Conservation (phyloP, 2,797 vertebrate genomes). For the Nyctalus aviator region DNA sequence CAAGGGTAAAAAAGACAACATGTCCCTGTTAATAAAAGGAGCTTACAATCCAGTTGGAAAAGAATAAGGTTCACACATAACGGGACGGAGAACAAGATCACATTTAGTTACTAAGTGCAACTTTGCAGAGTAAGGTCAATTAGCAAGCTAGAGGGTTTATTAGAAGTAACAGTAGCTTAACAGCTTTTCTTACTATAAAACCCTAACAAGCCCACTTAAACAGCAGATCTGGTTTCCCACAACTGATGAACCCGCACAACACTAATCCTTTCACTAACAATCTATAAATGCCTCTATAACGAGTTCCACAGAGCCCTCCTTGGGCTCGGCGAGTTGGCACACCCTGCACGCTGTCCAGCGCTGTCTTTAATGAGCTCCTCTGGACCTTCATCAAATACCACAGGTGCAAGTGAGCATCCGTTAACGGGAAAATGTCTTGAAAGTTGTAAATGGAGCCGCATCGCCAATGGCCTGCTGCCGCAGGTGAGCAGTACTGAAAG, state of each 20-base stretch:
- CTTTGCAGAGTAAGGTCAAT: slow-evolving; percentile 38
- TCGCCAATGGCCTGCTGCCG: slow-evolving; percentile 60
- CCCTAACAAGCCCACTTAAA: slow-evolving; percentile 59
- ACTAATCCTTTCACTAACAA: slow-evolving; percentile 84
- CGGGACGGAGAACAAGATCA: slow-evolving; percentile 14
- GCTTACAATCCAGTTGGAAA: background rate
- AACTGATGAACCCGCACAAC: slow-evolving; percentile 83
- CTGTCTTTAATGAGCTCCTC: slow-evolving; percentile 85
- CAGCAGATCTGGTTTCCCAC: slow-evolving; percentile 76
- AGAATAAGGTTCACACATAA: background rate
- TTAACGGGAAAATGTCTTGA: slow-evolving; percentile 82
- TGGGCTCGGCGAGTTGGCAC: slow-evolving; percentile 75
- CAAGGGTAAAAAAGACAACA: background rate
- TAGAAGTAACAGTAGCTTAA: slow-evolving; percentile 62
- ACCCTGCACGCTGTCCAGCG: slow-evolving; percentile 58
- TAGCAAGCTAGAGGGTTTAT: slow-evolving; percentile 68
- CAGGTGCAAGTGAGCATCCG: slow-evolving; percentile 76
- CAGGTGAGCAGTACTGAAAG: slow-evolving; percentile 54
- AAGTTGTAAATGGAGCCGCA: slow-evolving; percentile 72
- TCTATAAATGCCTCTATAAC: slow-evolving; percentile 80
- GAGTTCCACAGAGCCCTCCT: slow-evolving; percentile 83
- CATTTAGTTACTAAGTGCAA: slow-evolving; percentile 11
- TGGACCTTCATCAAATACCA: slow-evolving; percentile 79
- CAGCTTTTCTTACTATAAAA: slow-evolving; percentile 56
- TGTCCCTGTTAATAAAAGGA: background rate